Evolutionary conservation across 1,140 invertebrate species (phyloP).

Genomic region (Cydia fagiglandana): DNA sequence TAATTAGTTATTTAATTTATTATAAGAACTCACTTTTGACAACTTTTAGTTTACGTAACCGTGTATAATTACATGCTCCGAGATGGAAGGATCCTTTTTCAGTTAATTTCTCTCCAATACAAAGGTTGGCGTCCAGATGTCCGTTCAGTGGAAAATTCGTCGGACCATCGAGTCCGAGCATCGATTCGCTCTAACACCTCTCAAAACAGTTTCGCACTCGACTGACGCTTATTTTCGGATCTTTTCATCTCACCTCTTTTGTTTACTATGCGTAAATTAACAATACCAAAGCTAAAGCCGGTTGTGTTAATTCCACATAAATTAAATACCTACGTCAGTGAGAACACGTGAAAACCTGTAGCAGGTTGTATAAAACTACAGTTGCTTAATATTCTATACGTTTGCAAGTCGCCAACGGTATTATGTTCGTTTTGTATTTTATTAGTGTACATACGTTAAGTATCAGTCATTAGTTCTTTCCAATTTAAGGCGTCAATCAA

Average conservation of each 20-base stretch:
- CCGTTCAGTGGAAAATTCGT: conserved; percentile 75
- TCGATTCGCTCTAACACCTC: conserved; percentile 74
- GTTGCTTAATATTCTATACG: neutral
- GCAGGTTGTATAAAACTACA: too few species aligned
- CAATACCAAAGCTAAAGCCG: conserved; percentile 9
- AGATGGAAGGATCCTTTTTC: conserved; percentile 67
- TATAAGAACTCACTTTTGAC: neutral
- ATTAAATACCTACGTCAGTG: neutral
- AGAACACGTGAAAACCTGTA: neutral
- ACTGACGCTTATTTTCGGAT: conserved; percentile 73
- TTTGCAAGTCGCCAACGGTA: neutral
- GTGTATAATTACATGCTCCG: conserved; percentile 55
- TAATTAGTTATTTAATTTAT: neutral
- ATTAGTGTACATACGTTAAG: neutral
- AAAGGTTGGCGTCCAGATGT: conserved; percentile 65
- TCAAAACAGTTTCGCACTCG: conserved; percentile 74
- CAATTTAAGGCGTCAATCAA: conserved; percentile 47
- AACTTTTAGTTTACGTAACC: conserved; percentile 42
- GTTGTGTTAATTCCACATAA: neutral
- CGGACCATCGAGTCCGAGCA: conserved; percentile 71
- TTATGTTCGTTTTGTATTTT: neutral
- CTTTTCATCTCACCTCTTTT: conserved; percentile 75
- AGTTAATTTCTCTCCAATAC: conserved; percentile 67
- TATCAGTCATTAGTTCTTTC: conserved; percentile 34
- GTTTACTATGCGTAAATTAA: conserved; percentile 59